Base-by-base conservation (phyloP, 2,888 invertebrate genomes). In the Lysandra coridon region DNA sequence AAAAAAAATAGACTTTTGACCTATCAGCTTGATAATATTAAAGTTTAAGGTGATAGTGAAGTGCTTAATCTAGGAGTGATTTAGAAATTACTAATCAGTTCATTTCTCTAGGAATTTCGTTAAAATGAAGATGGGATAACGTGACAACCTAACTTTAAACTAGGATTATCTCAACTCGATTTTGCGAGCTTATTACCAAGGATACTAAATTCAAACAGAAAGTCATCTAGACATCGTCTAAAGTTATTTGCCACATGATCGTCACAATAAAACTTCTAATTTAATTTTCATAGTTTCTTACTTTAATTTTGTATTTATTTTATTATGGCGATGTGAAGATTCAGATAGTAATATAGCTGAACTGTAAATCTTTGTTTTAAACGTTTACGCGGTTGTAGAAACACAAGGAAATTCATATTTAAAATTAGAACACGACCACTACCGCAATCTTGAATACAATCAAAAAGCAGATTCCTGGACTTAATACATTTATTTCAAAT, bases 401-500 rank as follows among this genome's bases (percentile, higher is more conserved):
- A 49, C 10, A 49, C 10, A 10, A 44, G 2, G 5, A 40, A 7
- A 40, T 6, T 40, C 40, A 40, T 7, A 6, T 30, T 64, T 4
- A 64, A 4, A 30, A 30, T 30, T 12, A 33, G 33, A 7, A 7
- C 33, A 14, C 33, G 33, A 14, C 12, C 33, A 14, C 30, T 33
- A 69, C 69, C 14, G 69, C 14, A 69, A 69, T 14, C 14, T 17
- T 37, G 1, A 37, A 69, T 2, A 33, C 69, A 33, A 69, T 33
- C 14, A 69, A 69, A 69, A 69, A 33, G 33, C 69, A 37, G 69
- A 40, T 10, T 44, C 23, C 74, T 74, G 44, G n/a, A 30, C 57
- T 53, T 53, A 57, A 76, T 17, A 76, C 53, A 53, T 76, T 75
- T 76, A 57, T 57, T 30, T 33, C 53, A 57, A 76, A 76, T 76